Evolutionary conservation across 2,888 invertebrate species (phyloP).

Genomic region (Baccha elongata): DNA sequence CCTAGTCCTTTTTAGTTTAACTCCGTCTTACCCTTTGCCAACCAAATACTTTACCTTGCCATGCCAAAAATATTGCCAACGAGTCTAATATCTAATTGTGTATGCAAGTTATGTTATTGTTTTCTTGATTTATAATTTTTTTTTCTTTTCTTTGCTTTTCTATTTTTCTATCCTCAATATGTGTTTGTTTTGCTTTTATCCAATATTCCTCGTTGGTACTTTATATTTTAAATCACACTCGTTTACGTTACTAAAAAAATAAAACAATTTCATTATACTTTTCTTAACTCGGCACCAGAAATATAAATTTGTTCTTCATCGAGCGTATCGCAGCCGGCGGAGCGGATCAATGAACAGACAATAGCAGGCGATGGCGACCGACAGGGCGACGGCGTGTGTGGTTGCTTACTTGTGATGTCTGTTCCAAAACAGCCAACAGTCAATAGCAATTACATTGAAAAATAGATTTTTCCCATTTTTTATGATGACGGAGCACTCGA

Average conservation of each 20-base stretch:
- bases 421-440: slow-evolving; percentile 43
- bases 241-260: slow-evolving; percentile 38
- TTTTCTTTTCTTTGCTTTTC: slow-evolving; percentile 51
- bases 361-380: slow-evolving; percentile 5
- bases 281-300: slow-evolving; percentile 68
- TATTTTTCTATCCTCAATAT: background rate
- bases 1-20: too few species aligned
- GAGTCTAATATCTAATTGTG: slow-evolving; percentile 53
- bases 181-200: slow-evolving; percentile 57
- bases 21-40: background rate
- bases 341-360: slow-evolving; percentile 38
- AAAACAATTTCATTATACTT: slow-evolving; percentile 40
- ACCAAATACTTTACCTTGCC: background rate
- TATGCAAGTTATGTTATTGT: slow-evolving; percentile 68
- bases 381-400: slow-evolving; percentile 50
- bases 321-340: slow-evolving; percentile 29
- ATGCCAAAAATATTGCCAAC: slow-evolving; percentile 8
- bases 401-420: too few species aligned
- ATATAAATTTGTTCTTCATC: slow-evolving; percentile 24
- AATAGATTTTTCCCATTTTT: slow-evolving; percentile 64
- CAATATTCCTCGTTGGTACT: slow-evolving; percentile 33
- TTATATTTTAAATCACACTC: slow-evolving; percentile 48
- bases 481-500: slow-evolving; percentile 40
- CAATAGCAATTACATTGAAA: slow-evolving; percentile 57
- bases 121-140: slow-evolving; percentile 72